Conservation (phyloP, 2,113 vertebrate species). For the Ranitomeya variabilis region DNA sequence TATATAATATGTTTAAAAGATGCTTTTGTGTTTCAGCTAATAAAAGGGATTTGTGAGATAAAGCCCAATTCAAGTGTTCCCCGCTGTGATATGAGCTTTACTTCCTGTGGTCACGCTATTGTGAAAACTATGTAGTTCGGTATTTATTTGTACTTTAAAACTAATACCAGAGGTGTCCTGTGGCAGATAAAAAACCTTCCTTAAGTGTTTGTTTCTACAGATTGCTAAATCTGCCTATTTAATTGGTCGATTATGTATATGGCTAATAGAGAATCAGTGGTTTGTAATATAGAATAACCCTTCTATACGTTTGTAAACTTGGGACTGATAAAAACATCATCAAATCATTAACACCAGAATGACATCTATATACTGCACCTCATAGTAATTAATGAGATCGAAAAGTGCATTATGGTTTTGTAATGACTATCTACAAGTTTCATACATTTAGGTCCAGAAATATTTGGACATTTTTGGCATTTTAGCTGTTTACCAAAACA, state of each 20-base stretch:
- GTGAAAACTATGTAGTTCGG: not conserved
- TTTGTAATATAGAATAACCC: too few relatives aligned
- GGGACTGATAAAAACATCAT: not conserved
- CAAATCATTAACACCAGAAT: not conserved
- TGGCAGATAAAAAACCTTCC: not conserved
- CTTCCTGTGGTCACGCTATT: not conserved
- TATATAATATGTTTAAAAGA: conserved; percentile 24
- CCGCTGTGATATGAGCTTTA: conserved; percentile 17
- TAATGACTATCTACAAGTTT: too few relatives aligned
- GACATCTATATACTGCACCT: not conserved
- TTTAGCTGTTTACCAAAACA: too few relatives aligned
- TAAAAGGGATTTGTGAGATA: conserved; percentile 42
- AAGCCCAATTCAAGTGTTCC: conserved; percentile 20
- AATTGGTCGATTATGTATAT: not conserved
- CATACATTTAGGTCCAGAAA: too few relatives aligned
- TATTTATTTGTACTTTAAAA: conserved; percentile 24
- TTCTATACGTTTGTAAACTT: not conserved
- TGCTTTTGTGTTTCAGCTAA: conserved; percentile 41
- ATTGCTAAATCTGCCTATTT: not conserved
- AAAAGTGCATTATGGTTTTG: too few relatives aligned
- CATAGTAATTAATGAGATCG: not conserved
- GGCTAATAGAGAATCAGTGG: too few relatives aligned
- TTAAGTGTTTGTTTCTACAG: not conserved
- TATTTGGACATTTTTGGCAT: too few relatives aligned
- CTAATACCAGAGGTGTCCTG: not conserved